phyloP scores from a whole-genome alignment of 2,888 invertebrate genomes.

The Synanthedon andrenaeformis region DNA sequence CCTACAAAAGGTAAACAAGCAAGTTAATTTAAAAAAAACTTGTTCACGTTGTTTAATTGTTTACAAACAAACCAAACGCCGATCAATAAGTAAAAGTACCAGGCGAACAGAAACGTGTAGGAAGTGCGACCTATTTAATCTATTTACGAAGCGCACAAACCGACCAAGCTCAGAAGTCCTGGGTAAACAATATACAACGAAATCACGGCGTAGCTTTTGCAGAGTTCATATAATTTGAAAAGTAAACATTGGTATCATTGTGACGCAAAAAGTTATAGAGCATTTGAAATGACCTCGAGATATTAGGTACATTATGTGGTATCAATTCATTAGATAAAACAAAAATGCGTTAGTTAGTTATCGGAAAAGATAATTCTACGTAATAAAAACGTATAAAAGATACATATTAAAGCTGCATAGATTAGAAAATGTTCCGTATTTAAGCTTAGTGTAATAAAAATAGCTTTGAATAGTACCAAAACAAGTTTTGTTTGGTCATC shows the following conservation, averaged over 20 bases:
- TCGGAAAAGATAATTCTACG: too few relatives aligned
- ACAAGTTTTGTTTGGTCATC: constrained; percentile 28
- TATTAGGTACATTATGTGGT: not conserved
- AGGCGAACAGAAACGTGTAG: constrained; percentile 21
- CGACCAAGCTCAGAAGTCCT: constrained; percentile 19
- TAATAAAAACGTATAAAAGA: too few relatives aligned
- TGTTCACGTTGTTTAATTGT: constrained; percentile 9
- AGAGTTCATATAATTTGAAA: not conserved
- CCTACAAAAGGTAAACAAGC: too few relatives aligned
- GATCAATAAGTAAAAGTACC: constrained; percentile 30
- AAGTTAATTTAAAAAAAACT: too few relatives aligned
- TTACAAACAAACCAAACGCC: constrained; percentile 27
- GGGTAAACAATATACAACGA: not conserved
- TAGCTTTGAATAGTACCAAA: too few relatives aligned
- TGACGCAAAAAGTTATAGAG: constrained; percentile 20
- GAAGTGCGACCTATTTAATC: constrained; percentile 16
- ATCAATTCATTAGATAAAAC: too few relatives aligned
- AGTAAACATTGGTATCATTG: constrained; percentile 1
- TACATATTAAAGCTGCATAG: too few relatives aligned
- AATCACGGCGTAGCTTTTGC: not conserved
- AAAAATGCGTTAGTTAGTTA: too few relatives aligned
- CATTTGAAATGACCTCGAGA: not conserved
- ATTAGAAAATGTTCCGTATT: too few relatives aligned
- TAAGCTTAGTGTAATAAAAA: too few relatives aligned
- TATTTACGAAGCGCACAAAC: constrained; percentile 18